Evolutionary conservation across 2,113 vertebrate genomes (phyloP), one percentile per base, ranked within the genome.

Genomic region (Triplophysa siluroides): DNA sequence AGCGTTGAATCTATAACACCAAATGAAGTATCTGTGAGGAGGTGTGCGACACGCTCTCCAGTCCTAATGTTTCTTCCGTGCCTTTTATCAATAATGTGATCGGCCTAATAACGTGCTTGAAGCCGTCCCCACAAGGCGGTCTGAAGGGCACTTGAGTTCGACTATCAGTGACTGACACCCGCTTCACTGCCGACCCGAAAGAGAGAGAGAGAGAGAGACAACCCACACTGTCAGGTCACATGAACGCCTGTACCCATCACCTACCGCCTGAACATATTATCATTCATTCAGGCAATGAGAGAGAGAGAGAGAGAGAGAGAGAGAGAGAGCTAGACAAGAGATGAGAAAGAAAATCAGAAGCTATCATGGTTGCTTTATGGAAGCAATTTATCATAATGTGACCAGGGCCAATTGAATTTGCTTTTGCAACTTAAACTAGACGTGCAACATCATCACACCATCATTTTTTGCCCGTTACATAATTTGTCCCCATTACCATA

Each of bases 71-170:
- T 21, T 71, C 64, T 75, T 62, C 58, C 8, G 3, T 61, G 68
- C 41, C 58, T 74, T 66, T 76, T 75, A 71, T 83, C 74, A 83
- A 71, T 81, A 83, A 73, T 83, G 68, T 67, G 60, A 63, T 41
- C 5, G 23, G 29, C 61, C 56, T 81, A 52, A 69, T 75, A 60
- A 50, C 47, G 64, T 13, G 29, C 12, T 1, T 45, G 3, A 56
- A 43, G 2, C 11, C 16, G 33, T 54, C 43, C 45, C 43, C 8
- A 18, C 24, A 26, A 54, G 62, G 54, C 11, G 1, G 52, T 16
- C 12, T n/a, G 61, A 38, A 69, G 65, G 52, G 47, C 45, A 3
- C 26, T 45, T 69, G 24, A 65, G 52, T 71, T 77, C 19, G 43
- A 50, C 58, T 58, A 71, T 43, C 47, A 24, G 29, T 65, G 65